Base-by-base conservation (phyloP, 2,888 invertebrate species). In the Philereme vetulata region DNA sequence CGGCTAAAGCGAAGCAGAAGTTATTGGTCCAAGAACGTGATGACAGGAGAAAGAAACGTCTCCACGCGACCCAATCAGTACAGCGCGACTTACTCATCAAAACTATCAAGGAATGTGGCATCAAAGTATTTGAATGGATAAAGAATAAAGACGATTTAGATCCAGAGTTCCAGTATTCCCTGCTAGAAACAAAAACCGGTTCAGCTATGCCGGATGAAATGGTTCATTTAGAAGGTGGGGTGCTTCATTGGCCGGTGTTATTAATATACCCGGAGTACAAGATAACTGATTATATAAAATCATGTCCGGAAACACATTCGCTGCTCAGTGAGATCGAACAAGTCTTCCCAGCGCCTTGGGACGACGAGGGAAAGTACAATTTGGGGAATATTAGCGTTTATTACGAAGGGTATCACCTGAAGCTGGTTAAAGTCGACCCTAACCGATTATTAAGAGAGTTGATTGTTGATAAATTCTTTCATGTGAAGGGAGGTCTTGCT, bases 211-310 rank as follows among this genome's bases (percentile, higher is more conserved):
- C 51, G 46, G 93, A 95, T 56, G 87, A 93, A 60, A 93, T 94
- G 52, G 96, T 97, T 0, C 93, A 93, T 73, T 74, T 96, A 8
- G 93, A 93, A 65, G 88, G 94, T 74, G 85, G 94, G 0, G 72
- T 88, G 9, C 84, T 99, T 8, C 87, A 95, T 52, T 99, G 98
- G 98, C 98, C 98, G 0, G 95, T 98, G 0, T 90, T 97, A 11
- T 94, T 98, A 69, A 88, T 97, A 8, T 99, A 98, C 84, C 98
- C 98, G 0, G 98, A 98, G 85, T 95, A 95, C 77, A 93, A 95
- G 60, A 95, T 96, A 74, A 96, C 97, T 51, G 99, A 99, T 84
- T 97, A 98, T 72, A 93, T 99, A 44, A 95, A 96, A 81, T 93
- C 94, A 60, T 96, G 98, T 76, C 93, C 94, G 7, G 98, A 98